These are phyloP conservation scores for Mobula hypostoma DNA, from an alignment of 2,113 vertebrate species.

Conservation along the genomic window DNA sequence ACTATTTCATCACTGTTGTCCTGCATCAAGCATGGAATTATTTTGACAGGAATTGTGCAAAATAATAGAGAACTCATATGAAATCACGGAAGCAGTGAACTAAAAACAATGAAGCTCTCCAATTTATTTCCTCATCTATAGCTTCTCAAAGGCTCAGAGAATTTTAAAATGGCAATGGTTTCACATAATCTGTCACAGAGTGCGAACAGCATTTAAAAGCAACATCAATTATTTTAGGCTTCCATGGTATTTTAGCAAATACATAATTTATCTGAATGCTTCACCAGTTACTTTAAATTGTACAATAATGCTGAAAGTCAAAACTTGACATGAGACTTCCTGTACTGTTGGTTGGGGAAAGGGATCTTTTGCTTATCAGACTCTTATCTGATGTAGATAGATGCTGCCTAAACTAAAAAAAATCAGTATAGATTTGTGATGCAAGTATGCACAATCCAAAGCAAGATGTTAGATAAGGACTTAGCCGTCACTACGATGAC, in stretches of 20 bases:
- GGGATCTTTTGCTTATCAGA: conserved; percentile 4
- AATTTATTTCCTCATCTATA: background rate
- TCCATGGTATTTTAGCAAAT: background rate
- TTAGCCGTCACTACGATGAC: background rate
- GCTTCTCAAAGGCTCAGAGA: background rate
- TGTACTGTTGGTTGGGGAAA: conserved; percentile 24
- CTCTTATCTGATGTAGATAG: conserved; percentile 18
- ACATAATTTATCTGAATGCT: background rate
- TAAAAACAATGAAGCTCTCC: background rate
- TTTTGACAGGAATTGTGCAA: background rate
- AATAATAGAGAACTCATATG: background rate
- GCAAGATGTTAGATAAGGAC: background rate
- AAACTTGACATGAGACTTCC: conserved; percentile 17
- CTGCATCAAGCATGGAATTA: background rate
- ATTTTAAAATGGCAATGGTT: background rate
- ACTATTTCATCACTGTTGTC: background rate
- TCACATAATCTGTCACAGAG: background rate
- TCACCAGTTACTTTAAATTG: conserved; percentile 3
- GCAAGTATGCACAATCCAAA: conserved; percentile 1
- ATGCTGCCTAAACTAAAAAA: background rate
- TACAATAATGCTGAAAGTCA: background rate
- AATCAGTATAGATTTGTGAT: background rate
- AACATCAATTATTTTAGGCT: background rate
- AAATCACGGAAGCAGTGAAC: background rate
- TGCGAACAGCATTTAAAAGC: background rate